phyloP scores from a whole-genome alignment of 53 echinoderm and acorn worm species.

The Apostichopus leukothele region DNA sequence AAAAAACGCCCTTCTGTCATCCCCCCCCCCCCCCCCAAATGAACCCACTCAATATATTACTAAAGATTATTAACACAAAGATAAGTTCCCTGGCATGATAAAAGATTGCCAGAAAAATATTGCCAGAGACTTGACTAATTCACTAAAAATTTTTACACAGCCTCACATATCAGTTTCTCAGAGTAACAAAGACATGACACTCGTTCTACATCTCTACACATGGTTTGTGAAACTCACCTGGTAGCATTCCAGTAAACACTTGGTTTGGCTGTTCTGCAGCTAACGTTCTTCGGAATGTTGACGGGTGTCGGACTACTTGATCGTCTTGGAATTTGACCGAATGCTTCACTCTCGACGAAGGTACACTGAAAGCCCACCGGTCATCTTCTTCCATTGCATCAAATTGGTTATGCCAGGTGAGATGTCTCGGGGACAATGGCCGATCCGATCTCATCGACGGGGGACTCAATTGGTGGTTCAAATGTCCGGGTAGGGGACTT shows the following conservation, averaged over 20 bases:
- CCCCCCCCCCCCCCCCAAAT: too few relatives aligned
- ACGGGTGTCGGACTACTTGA: background rate
- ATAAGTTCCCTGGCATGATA: too few relatives aligned
- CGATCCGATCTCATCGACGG: constrained; percentile 16
- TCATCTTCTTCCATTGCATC: constrained; percentile 9
- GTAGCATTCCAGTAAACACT: constrained; percentile 80
- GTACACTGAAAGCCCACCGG: constrained; percentile 21
- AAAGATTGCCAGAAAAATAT: too few relatives aligned
- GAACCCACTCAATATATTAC: too few relatives aligned
- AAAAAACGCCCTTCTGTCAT: too few relatives aligned
- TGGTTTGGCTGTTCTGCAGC: constrained; percentile 57
- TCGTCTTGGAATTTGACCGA: constrained; percentile 44
- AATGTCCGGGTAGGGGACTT: background rate
- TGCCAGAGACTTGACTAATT: too few relatives aligned
- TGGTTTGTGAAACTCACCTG: constrained; percentile 52
- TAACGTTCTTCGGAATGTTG: constrained; percentile 51
- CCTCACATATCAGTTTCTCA: too few relatives aligned
- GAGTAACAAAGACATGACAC: too few relatives aligned
- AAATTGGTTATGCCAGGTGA: constrained; percentile 22
- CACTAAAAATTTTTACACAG: too few relatives aligned
- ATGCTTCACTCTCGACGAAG: constrained; percentile 4
- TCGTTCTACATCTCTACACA: too few relatives aligned
- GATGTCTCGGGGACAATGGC: constrained; percentile 10
- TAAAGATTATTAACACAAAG: too few relatives aligned
- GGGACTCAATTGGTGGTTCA: constrained; percentile 41